Percentiles rank a stretch among this genome's conserved stretches.
Conservation (phyloP, 2,113 vertebrate genomes). For the Phalacrocorax brasilianus region DNA sequence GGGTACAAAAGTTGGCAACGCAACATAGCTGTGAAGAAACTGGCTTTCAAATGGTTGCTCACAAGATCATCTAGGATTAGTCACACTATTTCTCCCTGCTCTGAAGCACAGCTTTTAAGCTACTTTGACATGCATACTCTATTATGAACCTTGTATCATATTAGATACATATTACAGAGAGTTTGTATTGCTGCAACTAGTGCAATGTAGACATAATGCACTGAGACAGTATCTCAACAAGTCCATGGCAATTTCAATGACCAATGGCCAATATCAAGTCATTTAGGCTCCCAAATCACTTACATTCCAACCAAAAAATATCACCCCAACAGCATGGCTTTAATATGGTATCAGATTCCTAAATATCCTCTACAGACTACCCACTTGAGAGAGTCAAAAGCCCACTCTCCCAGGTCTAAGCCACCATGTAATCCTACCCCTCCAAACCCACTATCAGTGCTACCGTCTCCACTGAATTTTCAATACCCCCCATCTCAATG, state of each 20-base stretch:
- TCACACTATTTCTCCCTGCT: neutral
- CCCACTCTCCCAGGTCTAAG: neutral
- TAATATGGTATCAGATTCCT: neutral
- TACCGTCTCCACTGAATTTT: neutral
- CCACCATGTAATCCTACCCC: too few species aligned
- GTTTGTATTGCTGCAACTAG: neutral
- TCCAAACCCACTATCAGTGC: neutral
- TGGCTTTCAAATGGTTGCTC: neutral
- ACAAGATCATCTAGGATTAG: neutral
- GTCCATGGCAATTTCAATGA: neutral
- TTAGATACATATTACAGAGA: neutral
- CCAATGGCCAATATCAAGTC: neutral
- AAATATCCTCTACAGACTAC: fast-evolving
- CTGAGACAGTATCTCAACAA: neutral
- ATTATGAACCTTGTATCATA: neutral
- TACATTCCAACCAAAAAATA: neutral
- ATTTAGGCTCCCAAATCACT: neutral
- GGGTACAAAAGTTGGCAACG: neutral
- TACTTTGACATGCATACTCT: neutral
- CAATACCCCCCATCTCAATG: neutral
- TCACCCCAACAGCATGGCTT: neutral
- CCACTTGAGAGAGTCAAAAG: neutral
- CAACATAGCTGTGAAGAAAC: too few species aligned
- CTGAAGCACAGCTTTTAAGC: neutral
- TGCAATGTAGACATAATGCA: fast-evolving